phyloP scores from a whole-genome alignment of 2,113 vertebrate genomes.

The Raja brachyura region DNA sequence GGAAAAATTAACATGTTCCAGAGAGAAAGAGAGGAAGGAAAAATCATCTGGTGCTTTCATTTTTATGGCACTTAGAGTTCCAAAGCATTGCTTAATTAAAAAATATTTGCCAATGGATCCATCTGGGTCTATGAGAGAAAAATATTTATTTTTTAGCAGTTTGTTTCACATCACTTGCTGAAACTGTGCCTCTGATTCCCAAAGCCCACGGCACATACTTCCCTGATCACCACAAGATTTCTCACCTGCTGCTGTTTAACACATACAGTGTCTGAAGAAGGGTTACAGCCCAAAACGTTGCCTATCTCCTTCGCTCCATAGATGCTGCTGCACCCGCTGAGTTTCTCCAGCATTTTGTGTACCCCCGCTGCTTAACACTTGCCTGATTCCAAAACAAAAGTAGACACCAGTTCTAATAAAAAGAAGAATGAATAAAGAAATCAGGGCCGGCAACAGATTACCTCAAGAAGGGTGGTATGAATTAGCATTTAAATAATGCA shows the following conservation, averaged over 20 bases:
- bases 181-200: background rate
- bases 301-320: no score
- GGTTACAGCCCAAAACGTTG: no score
- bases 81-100: background rate
- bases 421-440: no score
- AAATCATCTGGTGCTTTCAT: background rate
- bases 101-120: background rate
- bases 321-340: no score
- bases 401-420: no score
- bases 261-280: no score
- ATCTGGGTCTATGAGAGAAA: background rate
- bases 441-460: no score
- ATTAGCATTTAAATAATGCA: background rate
- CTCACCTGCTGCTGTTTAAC: background rate
- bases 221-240: background rate
- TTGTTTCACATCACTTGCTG: background rate
- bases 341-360: no score
- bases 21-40: background rate
- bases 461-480: no score
- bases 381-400: background rate
- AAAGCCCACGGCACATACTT: background rate
- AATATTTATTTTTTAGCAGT: background rate
- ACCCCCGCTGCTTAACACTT: no score
- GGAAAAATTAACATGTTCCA: background rate
- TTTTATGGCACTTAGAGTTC: background rate